Conservation (phyloP, 2,888 invertebrate genomes). For the Rotaria sp. region DNA sequence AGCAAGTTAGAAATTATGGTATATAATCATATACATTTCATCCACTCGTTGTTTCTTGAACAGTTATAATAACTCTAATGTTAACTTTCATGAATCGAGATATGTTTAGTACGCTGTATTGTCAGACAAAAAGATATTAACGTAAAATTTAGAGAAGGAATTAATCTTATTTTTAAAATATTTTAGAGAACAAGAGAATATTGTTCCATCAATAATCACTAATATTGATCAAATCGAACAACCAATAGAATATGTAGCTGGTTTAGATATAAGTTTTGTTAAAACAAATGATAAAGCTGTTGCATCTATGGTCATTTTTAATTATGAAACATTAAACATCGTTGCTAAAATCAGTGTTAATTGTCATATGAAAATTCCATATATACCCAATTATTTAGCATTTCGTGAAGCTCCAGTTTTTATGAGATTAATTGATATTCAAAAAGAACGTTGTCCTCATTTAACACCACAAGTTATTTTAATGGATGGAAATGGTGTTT, state of each 20-base stretch:
- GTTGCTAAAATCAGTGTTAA: background rate
- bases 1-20: no score
- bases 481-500: constrained; percentile 57
- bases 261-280: constrained; percentile 19
- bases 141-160: no score
- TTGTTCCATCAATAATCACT: background rate
- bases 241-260: background rate
- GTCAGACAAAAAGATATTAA: no score
- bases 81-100: no score
- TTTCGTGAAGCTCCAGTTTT: constrained; percentile 55
- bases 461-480: constrained; percentile 53
- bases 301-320: constrained; percentile 4
- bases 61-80: no score
- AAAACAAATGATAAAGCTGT: constrained; percentile 8
- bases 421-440: constrained; percentile 43
- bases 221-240: constrained; percentile 23
- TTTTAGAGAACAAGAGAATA: constrained; percentile 17
- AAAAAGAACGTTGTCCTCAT: constrained; percentile 47
- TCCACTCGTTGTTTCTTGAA: no score
- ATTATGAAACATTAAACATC: background rate
- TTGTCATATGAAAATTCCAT: constrained; percentile 50
- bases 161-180: no score
- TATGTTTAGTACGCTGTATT: no score
- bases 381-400: constrained; percentile 57
- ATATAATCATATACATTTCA: no score